Percentiles rank a stretch among this genome's conserved stretches.
phyloP scores from a whole-genome alignment of 2,113 vertebrate species.

The Phrynosoma platyrhinos region DNA sequence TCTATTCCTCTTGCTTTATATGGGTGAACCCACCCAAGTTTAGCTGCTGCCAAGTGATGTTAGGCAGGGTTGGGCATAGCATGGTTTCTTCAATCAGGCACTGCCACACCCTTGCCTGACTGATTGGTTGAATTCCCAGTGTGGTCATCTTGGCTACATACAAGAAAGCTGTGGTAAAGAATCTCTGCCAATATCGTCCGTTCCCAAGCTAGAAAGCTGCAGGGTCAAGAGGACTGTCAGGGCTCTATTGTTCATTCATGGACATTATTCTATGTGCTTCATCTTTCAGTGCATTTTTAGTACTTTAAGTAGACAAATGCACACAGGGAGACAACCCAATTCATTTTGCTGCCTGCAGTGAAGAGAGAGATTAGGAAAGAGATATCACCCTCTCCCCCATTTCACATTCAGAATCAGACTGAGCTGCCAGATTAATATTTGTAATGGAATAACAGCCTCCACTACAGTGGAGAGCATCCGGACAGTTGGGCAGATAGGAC shows the following conservation, averaged over 20 bases:
- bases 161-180: not conserved
- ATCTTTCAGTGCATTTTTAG: not conserved
- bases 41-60: no score
- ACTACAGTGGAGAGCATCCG: not conserved
- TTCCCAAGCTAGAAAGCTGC: not conserved
- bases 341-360: not conserved
- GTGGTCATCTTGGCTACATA: not conserved
- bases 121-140: not conserved
- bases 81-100: not conserved
- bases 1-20: not conserved
- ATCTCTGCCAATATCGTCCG: not conserved
- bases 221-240: not conserved
- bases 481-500: not conserved
- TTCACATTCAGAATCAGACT: not conserved
- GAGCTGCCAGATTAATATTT: not conserved
- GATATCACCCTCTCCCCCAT: not conserved
- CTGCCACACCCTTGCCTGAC: fast-evolving
- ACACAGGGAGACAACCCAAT: not conserved
- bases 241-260: not conserved
- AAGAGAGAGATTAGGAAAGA: not conserved
- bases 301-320: not conserved
- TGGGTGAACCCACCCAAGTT: no score
- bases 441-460: not conserved
- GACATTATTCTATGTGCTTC: not conserved
- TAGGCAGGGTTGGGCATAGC: no score